phyloP scores from a whole-genome alignment of 2,797 vertebrate species.

The Sorex maritimensis region DNA sequence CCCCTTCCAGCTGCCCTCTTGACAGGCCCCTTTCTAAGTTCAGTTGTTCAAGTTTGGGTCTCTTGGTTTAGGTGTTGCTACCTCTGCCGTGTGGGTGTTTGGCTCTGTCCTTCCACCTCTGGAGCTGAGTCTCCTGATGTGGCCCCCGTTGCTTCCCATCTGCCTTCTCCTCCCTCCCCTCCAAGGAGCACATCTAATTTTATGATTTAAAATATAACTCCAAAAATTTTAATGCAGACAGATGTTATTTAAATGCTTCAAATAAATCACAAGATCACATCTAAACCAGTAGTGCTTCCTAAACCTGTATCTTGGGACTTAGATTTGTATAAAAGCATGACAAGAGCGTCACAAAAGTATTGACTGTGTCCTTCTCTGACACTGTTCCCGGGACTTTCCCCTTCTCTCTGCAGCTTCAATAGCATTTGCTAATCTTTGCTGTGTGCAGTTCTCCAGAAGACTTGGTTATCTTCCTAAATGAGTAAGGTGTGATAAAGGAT shows the following conservation, averaged over 20 bases:
- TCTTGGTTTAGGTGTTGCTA: too few species aligned
- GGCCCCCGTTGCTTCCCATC: too few species aligned
- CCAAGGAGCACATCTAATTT: background rate
- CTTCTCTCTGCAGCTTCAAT: background rate
- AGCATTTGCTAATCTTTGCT: background rate
- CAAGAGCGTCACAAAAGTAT: background rate
- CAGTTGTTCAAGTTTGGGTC: too few species aligned
- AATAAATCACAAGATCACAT: background rate
- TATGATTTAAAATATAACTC: constrained; percentile 8
- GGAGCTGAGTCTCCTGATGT: too few species aligned
- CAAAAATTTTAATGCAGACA: background rate
- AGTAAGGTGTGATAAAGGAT: constrained; percentile 1
- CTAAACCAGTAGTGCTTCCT: too few species aligned
- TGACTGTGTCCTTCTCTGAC: too few species aligned
- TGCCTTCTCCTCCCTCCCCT: too few species aligned
- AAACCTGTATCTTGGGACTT: background rate
- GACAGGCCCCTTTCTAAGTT: too few species aligned
- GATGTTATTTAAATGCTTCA: background rate
- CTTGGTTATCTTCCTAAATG: background rate
- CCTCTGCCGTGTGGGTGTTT: too few species aligned
- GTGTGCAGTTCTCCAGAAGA: background rate
- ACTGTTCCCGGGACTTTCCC: background rate
- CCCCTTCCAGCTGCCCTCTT: too few species aligned
- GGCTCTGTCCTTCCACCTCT: too few species aligned
- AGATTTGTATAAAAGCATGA: background rate